Evolutionary conservation across 2,113 vertebrate genomes (phyloP).

Genomic region (Dunckerocampus dactyliophorus): DNA sequence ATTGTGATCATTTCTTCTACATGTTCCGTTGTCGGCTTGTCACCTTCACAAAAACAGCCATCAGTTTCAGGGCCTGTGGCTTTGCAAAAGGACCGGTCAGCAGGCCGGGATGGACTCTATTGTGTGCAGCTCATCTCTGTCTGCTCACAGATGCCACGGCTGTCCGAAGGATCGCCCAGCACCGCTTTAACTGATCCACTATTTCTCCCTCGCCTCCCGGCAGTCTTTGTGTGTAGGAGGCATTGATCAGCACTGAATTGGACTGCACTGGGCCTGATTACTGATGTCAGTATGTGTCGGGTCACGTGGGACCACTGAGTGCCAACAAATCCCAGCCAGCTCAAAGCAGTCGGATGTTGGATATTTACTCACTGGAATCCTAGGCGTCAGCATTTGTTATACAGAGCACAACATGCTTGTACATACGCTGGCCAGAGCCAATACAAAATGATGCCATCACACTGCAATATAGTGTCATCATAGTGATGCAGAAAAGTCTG

Average conservation of each 20-base stretch:
- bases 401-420: slow-evolving; percentile 37
- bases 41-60: slow-evolving; percentile 34
- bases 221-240: slow-evolving; percentile 48
- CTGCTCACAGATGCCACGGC: slow-evolving; percentile 38
- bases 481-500: too few relatives aligned
- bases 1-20: background rate
- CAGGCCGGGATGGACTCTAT: slow-evolving; percentile 23
- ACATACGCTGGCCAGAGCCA: slow-evolving; percentile 19
- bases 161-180: slow-evolving; percentile 48
- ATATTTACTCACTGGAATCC: slow-evolving; percentile 29
- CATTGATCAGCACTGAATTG: slow-evolving; percentile 71
- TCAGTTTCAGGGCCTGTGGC: slow-evolving; percentile 33
- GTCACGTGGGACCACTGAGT: slow-evolving; percentile 56
- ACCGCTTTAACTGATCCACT: slow-evolving; percentile 44
- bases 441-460: slow-evolving; percentile 23
- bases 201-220: slow-evolving; percentile 45
- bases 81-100: slow-evolving; percentile 46
- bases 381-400: slow-evolving; percentile 58
- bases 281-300: slow-evolving; percentile 58
- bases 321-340: slow-evolving; percentile 35
- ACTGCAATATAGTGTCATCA: slow-evolving; percentile 21
- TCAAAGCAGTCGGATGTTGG: background rate
- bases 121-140: slow-evolving; percentile 32
- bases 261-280: slow-evolving; percentile 67
- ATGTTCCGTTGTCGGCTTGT: background rate